Evolutionary conservation across 2,113 vertebrate genomes (phyloP).

Genomic region (Gallinago jamesoni): DNA sequence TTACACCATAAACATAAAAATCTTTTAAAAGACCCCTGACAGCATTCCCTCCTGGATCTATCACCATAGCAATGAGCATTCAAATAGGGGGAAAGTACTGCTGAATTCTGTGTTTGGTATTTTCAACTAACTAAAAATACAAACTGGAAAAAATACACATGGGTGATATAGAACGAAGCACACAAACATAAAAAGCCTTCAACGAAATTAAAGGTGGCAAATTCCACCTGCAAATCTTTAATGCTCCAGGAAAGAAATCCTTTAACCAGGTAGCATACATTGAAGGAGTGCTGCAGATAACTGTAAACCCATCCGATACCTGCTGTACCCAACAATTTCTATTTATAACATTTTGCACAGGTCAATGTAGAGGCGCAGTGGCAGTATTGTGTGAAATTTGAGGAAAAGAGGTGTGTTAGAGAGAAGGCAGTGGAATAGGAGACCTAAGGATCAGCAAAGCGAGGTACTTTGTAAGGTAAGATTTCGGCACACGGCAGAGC

Average conservation of each 20-base stretch:
- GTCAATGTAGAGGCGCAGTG: neutral
- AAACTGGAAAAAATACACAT: neutral
- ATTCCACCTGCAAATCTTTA: conserved; percentile 7
- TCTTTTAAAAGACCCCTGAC: conserved; percentile 23
- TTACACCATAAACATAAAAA: conserved; percentile 38
- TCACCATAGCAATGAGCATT: conserved; percentile 52
- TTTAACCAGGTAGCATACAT: neutral
- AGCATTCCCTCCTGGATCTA: conserved; percentile 24
- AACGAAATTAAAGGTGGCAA: neutral
- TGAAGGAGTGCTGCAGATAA: neutral
- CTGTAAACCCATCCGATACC: neutral
- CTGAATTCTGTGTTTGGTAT: conserved; percentile 15
- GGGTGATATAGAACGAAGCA: neutral
- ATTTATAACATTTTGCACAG: neutral
- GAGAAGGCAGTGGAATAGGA: neutral
- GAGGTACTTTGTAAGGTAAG: neutral
- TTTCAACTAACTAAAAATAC: conserved; percentile 50
- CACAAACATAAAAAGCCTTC: neutral
- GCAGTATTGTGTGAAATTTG: neutral
- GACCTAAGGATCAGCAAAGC: neutral
- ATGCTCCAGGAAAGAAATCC: neutral
- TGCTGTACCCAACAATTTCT: neutral
- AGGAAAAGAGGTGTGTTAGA: neutral
- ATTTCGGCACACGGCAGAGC: neutral
- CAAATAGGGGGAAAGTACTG: neutral